These are phyloP conservation scores for Acromyrmex echinatior DNA, from an alignment of 1,140 invertebrate species.

Conservation along the genomic window DNA sequence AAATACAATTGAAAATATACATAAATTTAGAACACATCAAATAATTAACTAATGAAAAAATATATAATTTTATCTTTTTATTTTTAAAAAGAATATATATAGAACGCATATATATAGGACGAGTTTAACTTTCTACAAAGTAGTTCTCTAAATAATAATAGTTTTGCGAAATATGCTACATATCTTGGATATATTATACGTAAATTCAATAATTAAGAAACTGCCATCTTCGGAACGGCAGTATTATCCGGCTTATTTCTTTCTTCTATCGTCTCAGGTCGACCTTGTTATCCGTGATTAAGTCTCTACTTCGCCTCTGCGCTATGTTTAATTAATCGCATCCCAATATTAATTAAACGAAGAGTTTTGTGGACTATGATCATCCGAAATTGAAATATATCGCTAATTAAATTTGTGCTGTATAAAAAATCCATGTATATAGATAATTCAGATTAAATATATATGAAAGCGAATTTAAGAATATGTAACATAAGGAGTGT, in stretches of 20 bases:
- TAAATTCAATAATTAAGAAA: constrained; percentile 72
- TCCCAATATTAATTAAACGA: constrained; percentile 61
- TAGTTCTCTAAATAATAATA: background rate
- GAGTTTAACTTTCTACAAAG: background rate
- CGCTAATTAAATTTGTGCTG: constrained; percentile 9
- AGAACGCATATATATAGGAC: too few species aligned
- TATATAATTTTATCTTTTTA: background rate
- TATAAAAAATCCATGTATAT: background rate
- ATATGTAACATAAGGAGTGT: background rate
- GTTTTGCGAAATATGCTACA: constrained; percentile 13
- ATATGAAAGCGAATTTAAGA: background rate
- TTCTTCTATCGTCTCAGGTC: constrained; percentile 57
- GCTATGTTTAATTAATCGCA: constrained; percentile 65
- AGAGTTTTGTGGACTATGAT: background rate
- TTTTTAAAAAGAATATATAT: background rate
- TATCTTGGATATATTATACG: background rate
- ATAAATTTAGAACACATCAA: background rate
- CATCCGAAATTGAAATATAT: constrained; percentile 37
- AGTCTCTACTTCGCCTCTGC: constrained; percentile 7
- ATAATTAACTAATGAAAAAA: background rate
- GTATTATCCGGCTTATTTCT: constrained; percentile 72
- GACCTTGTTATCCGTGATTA: constrained; percentile 66
- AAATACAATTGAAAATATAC: background rate
- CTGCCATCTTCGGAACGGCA: constrained; percentile 48
- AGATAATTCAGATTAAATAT: background rate